These are phyloP conservation scores for Calameuta pallipes DNA, from an alignment of 2,888 invertebrate species.

Conservation along the genomic window DNA sequence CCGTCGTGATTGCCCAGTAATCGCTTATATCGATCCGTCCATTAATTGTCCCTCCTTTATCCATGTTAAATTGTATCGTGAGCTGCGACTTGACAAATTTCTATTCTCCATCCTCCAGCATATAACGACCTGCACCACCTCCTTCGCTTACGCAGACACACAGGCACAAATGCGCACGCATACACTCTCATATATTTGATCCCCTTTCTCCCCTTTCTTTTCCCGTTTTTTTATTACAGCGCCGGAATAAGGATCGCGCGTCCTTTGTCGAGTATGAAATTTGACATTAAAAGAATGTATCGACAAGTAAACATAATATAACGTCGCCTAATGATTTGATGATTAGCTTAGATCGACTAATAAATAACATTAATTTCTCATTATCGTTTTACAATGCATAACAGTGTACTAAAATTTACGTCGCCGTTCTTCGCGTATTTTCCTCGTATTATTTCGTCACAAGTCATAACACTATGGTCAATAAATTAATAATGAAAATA, in stretches of 20 bases:
- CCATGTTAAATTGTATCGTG: background rate
- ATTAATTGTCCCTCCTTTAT: background rate
- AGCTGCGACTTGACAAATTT: background rate
- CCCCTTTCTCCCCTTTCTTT: background rate
- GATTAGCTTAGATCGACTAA: slow-evolving; percentile 45
- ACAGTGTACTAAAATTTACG: slow-evolving; percentile 48
- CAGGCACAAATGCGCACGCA: background rate
- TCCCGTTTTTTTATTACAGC: background rate
- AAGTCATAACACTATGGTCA: slow-evolving; percentile 47
- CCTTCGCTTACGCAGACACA: background rate
- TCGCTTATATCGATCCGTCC: background rate
- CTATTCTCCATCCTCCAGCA: background rate
- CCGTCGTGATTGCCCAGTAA: slow-evolving; percentile 40
- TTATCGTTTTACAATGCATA: slow-evolving; percentile 41
- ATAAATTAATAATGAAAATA: slow-evolving; percentile 62
- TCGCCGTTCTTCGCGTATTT: slow-evolving; percentile 16
- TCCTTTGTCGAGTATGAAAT: background rate
- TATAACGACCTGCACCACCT: background rate
- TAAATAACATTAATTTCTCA: slow-evolving; percentile 52
- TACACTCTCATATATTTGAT: background rate
- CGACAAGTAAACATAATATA: slow-evolving; percentile 35
- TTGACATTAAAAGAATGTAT: background rate
- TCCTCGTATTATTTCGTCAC: slow-evolving; percentile 8
- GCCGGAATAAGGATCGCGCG: background rate
- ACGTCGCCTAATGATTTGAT: slow-evolving; percentile 45